These are phyloP conservation scores for Tipula helvola DNA, from an alignment of 2,888 invertebrate genomes.

Conservation along the genomic window DNA sequence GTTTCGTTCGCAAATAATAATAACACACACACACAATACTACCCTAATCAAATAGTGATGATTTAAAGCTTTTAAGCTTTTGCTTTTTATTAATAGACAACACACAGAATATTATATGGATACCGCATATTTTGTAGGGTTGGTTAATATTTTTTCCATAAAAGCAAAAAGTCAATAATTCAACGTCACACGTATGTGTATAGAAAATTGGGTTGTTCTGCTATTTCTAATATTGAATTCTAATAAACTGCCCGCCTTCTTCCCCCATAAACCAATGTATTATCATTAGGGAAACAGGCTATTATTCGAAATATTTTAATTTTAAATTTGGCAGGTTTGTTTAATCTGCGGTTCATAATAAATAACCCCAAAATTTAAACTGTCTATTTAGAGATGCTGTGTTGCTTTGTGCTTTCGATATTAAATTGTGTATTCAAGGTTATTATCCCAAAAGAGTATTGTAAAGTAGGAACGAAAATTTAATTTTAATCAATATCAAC, in stretches of 20 bases:
- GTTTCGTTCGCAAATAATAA: background rate
- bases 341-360: background rate
- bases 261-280: background rate
- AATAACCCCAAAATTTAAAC: background rate
- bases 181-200: background rate
- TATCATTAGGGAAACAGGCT: background rate
- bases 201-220: background rate
- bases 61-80: background rate
- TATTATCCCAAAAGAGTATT: no score
- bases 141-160: background rate
- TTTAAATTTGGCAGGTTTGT: background rate
- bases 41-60: constrained; percentile 4
- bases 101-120: background rate
- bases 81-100: background rate
- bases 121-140: background rate
- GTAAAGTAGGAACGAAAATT: no score
- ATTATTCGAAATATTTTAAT: background rate
- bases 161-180: background rate
- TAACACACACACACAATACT: background rate
- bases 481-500: no score
- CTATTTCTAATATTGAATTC: background rate
- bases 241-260: background rate
- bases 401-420: background rate
- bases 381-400: background rate
- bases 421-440: background rate